A percentile compares a stretch with the other conserved stretches of the same genome.
These are phyloP conservation scores for Helicoverpa armigera DNA, from an alignment of 1,140 invertebrate genomes.

Conservation along the genomic window DNA sequence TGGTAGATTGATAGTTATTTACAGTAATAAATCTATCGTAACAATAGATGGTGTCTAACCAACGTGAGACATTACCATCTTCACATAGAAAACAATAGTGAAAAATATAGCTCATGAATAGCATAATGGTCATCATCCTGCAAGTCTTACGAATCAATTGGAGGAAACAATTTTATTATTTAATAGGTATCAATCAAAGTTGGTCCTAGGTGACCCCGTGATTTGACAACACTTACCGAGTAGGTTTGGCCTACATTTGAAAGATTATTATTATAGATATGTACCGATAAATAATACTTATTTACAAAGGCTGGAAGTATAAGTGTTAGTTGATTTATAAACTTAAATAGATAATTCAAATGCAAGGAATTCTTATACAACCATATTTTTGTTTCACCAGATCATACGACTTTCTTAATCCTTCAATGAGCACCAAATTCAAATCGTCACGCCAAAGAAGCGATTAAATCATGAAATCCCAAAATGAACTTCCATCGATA, in stretches of 20 bases:
- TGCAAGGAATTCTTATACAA: no score
- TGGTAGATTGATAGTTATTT: neutral
- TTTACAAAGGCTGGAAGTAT: no score
- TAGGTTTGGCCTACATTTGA: constrained; percentile 1
- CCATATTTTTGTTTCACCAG: no score
- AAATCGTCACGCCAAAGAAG: neutral
- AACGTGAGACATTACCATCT: neutral
- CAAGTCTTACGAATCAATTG: constrained; percentile 39
- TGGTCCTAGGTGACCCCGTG: neutral
- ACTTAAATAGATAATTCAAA: no score
- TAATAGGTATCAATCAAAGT: constrained; percentile 28
- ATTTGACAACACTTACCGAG: constrained; percentile 22
- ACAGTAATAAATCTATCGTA: no score
- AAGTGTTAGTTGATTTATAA: no score
- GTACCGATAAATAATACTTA: neutral
- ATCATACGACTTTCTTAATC: no score
- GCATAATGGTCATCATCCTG: constrained; percentile 36
- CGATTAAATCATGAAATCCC: neutral
- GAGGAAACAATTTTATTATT: constrained; percentile 42
- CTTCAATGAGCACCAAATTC: neutral
- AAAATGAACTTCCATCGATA: neutral
- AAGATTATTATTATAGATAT: neutral
- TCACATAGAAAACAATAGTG: constrained; percentile 34
- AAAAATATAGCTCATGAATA: constrained; percentile 27
- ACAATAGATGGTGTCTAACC: neutral